Evolutionary conservation across 1,140 invertebrate species (phyloP), one percentile per base, ranked within the genome.

Genomic region (Brachionus plicatilis): DNA sequence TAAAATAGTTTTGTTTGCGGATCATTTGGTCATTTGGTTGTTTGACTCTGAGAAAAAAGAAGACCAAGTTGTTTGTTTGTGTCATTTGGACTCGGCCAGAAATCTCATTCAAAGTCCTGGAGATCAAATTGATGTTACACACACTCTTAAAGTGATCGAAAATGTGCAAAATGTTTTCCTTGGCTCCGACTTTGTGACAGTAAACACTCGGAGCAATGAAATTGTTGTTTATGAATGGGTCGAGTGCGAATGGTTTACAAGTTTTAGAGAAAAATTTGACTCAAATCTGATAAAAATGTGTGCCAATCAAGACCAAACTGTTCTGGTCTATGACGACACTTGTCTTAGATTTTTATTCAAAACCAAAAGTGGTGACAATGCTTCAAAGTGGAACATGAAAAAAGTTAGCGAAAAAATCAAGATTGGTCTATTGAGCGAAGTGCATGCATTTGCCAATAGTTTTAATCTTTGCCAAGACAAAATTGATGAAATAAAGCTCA

Each of bases 281-380:
- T 29, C 65, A 68, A 11, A 7, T 37, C 1, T 68, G 65, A 1
- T 68, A 6, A 68, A 68, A 68, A 68, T 68, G 65, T 12, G 65
- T 14, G 3, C 65, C 3, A 68, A 68, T 29, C 65, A 68, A 29
- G 65, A 68, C 11, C 65, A 68, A 68, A 68, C 65, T 68, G 29
- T 68, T 12, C 65, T 68, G 14, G 65, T 68, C 65, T 68, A 68
- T 68, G 65, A 68, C 29, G 27, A 68, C 29, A 37, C 29, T 68
- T 68, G 65, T 68, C 65, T 68, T 68, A 68, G 65, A 68, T 68
- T 68, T 68, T 68, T 68, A 29, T 68, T 68, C 65, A 68, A 37
- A 68, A 27, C 24, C 24, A 68, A 68, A 27, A 29, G 8, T 68
- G 65, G 17, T 68, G 24, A 68, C 20, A 27, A 29, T 29, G 24